Evolutionary conservation across 2,888 invertebrate genomes (phyloP), one percentile per base, ranked within the genome.

Genomic region (Clanis bilineata): DNA sequence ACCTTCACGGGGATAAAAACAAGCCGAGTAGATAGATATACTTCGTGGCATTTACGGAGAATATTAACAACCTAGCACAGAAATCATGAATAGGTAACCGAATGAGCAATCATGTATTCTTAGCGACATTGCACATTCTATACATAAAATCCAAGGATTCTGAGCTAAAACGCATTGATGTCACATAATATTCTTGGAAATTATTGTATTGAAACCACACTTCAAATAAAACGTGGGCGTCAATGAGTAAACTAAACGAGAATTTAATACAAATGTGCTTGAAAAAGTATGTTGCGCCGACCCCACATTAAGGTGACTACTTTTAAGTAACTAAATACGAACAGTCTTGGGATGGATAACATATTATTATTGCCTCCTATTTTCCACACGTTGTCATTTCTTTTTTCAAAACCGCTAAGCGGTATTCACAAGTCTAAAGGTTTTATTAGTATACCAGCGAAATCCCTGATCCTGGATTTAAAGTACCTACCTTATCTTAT

Each of bases 401-500:
- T 41, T 41, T 18, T 45, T 5, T 25, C 47, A 7, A n/a, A 7
- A 3, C 47, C 18, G 15, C 9, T 28, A 51, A 15, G 25, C 28
- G 28, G 18, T 32, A 51, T 51, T 51, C 18, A 32, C 28, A 44
- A 18, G 32, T 32, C 32, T 51, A 18, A 32, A 51, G 51, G 51
- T 32, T 51, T 28, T 32, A 41, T 28, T 32, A 41, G 41, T 15
- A 32, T 28, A 51, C 18, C 28, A 15, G 9, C 51, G 18, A 51
- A 10, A 28, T 51, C 28, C 18, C 18, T 51, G 28, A 51, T 51
- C 51, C 51, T 18, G 51, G 51, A 51, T 51, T 51, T 51, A 51
- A 51, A 51, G 51, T 28, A 51, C 51, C 51, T 28, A 51, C 51
- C 51, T 51, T 51, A 51, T 51, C 32, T 51, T 51, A 51, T 51